A percentile compares a stretch with the other conserved stretches of the same genome.
Conservation (phyloP, 2,113 vertebrate species). For the Stigmatopora argus region DNA sequence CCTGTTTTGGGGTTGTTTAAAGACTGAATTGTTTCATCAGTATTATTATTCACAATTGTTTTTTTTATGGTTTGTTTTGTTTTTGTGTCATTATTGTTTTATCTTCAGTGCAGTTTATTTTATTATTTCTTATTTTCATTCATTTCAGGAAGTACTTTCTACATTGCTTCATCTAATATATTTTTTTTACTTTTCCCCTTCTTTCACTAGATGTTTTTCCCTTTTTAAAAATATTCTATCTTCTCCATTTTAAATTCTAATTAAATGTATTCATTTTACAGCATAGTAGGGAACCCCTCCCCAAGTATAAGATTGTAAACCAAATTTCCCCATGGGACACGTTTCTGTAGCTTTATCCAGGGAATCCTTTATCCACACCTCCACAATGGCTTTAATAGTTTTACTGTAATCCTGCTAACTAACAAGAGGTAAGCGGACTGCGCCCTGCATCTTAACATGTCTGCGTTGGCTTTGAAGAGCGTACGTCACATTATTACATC, state of each 20-base stretch:
- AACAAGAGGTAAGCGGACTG: conserved; percentile 16
- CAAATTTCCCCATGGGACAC: background rate
- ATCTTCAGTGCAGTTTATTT: no score
- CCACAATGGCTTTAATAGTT: background rate
- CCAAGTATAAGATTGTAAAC: background rate
- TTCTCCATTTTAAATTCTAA: background rate
- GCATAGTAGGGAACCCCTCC: background rate
- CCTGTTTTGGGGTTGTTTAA: no score
- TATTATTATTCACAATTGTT: no score
- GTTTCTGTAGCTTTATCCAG: background rate
- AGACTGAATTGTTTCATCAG: no score
- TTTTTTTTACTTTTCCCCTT: background rate
- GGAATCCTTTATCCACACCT: background rate
- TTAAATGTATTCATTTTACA: background rate
- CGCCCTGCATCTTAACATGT: conserved; percentile 3
- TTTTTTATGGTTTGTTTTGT: no score
- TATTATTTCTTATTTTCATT: no score
- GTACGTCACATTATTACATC: conserved; percentile 37
- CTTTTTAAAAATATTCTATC: background rate
- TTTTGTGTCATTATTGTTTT: no score
- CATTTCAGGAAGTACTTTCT: no score
- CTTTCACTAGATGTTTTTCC: background rate
- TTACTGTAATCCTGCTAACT: background rate
- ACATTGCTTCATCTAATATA: background rate
- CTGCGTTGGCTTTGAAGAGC: conserved; percentile 23